Base-by-base conservation (phyloP, 2,113 vertebrate genomes). In the Rhagologus leucostigma region DNA sequence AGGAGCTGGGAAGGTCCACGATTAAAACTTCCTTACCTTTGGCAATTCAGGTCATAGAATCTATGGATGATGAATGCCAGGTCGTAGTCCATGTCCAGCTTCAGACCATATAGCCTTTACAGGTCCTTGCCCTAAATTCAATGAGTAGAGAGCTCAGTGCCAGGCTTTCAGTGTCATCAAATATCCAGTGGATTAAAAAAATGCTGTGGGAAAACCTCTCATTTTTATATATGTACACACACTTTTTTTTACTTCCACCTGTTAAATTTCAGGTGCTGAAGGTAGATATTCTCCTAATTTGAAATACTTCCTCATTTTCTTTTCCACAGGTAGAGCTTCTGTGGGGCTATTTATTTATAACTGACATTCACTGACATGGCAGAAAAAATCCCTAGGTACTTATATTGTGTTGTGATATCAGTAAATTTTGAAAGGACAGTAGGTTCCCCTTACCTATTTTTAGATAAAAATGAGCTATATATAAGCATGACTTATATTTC, bases 151-250 rank as follows among this genome's bases (percentile, higher is more conserved):
- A 76, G 8, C 27, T 95, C n/a, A 60, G 13, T 68, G 16, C 4
- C 42, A 78, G 32, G 21, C 20, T 64, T 75, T 11, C 18, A 64
- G 27, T 53, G 16, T 4, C 5, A 2, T 47, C 3, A 23, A 39
- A 65, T 30, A 57, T 20, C 11, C 13, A 75, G 10, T 37, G 19
- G 18, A 22, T 50, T 16, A 73, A 55, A 63, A 56, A 41, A 41
- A 15, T 11, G 11, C 1, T 3, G 37, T n/a, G 5, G 35, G 10
- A 24, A 46, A 53, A 62, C 1, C 1, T 8, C 3, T 13, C 7
- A 10, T 62, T 16, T n/a, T 10, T 32, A 23, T 6, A 30, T 17
- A 30, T 37, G 26, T 9, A 9, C 1, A 23, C 7, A 35, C 17
- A 2, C 11, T 8, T 41, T 16, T 59, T 32, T 22, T 55, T 27